phyloP scores from a whole-genome alignment of 2,113 vertebrate genomes.

The Oreochromis tanganicae region DNA sequence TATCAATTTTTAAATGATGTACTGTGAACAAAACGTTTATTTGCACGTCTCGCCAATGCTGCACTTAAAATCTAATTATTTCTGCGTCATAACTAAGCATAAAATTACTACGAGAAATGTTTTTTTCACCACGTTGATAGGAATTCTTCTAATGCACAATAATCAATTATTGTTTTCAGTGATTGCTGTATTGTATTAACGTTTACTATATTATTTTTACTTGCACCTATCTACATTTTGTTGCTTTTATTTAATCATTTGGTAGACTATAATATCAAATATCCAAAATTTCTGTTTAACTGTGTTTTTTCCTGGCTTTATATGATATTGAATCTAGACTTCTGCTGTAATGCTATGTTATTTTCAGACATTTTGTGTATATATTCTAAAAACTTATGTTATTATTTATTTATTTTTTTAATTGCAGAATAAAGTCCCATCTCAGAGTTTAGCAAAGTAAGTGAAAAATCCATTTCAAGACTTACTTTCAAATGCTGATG shows the following conservation, averaged over 20 bases:
- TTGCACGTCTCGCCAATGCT: accelerated
- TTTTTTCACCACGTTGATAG: neutral
- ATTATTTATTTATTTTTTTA: neutral
- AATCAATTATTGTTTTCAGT: neutral
- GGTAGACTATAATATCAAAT: neutral
- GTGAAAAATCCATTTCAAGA: neutral
- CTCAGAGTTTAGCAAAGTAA: neutral
- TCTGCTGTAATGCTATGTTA: neutral
- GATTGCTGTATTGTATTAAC: neutral
- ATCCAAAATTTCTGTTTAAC: neutral
- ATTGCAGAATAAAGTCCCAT: neutral
- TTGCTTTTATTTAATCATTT: neutral
- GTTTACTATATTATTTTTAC: neutral
- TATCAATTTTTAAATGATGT: neutral
- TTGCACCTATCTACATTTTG: neutral
- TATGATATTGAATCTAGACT: neutral
- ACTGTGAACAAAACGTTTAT: neutral
- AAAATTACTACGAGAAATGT: neutral
- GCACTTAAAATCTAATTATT: neutral
- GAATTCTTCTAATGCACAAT: neutral
- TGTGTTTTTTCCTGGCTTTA: neutral
- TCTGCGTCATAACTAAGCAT: neutral
- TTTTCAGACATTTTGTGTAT: neutral
- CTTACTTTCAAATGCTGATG: neutral
- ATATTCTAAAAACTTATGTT: neutral